These are phyloP conservation scores for Oncorhynchus clarkii DNA, from an alignment of 2,113 vertebrate genomes.

Conservation along the genomic window DNA sequence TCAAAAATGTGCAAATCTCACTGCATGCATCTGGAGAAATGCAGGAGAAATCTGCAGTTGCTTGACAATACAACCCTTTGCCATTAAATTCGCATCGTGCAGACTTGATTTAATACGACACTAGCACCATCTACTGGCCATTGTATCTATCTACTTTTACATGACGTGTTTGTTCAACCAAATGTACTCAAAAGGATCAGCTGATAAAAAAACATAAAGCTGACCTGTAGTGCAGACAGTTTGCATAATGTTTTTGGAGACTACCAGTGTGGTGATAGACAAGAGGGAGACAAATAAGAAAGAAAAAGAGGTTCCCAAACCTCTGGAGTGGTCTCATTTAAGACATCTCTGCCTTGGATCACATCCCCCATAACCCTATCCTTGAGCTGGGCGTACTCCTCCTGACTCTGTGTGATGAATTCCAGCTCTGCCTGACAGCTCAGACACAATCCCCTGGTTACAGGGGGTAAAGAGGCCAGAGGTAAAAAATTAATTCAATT, in stretches of 20 bases:
- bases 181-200: no score
- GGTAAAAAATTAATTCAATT: background rate
- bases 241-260: no score
- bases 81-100: no score
- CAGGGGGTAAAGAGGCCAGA: background rate
- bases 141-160: background rate
- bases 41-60: no score
- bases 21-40: no score
- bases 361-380: constrained; percentile 80
- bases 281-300: background rate
- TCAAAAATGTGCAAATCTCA: no score
- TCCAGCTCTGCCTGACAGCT: constrained; percentile 81
- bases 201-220: no score
- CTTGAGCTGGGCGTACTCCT: constrained; percentile 84
- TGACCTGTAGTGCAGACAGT: no score
- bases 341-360: constrained; percentile 85
- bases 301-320: constrained; percentile 58
- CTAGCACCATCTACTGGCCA: background rate
- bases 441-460: constrained; percentile 78
- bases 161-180: no score
- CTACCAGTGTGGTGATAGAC: no score
- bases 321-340: constrained; percentile 89
- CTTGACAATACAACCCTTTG: no score
- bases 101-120: background rate
- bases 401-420: constrained; percentile 80